Evolutionary conservation across 2,113 vertebrate species (phyloP), one percentile per base, ranked within the genome.

Genomic region (Pyxicephalus adspersus): DNA sequence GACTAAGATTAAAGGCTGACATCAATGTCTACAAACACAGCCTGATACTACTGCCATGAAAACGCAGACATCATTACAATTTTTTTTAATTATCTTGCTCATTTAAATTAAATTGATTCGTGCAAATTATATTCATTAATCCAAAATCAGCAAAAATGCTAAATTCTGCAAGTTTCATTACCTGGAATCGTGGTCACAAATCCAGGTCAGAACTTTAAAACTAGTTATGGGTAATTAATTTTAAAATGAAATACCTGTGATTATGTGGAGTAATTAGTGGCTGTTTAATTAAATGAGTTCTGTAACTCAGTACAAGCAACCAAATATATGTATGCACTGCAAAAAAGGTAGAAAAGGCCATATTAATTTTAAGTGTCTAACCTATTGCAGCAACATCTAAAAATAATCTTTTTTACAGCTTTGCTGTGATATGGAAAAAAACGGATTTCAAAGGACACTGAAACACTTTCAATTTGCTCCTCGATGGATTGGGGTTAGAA

Each of bases 401-500:
- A 73, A 73, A 73, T 73, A 73, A 72, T n/a, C 71, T 58, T 58
- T 58, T 34, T 73, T 20, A 31, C 26, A 34, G 52, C 52, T 58
- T 57, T 57, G 6, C 70, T 72, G 38, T 57, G 70, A 72, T 54
- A 72, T 23, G 28, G 20, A 73, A 58, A 18, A n/a, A 73, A n/a
- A 20, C 22, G 29, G 58, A 29, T 38, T 16, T 73, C 71, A 73
- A 73, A 73, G 54, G 15, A 58, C 57, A 73, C 26, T 6, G n/a
- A 58, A 29, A 73, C 5, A 23, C 52, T 73, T 73, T 58, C 54
- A 73, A 58, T 73, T 38, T 73, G 19, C 54, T 22, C 19, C 29
- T 73, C 22, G 34, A 73, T 73, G 52, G 54, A 58, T 73, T 73
- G 28, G 71, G 54, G 71, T 73, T 73, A 73, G 71, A 17, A 58